Evolutionary conservation across 1,140 invertebrate species (phyloP), one percentile per base, ranked within the genome.

Genomic region (Harpegnathos saltator): DNA sequence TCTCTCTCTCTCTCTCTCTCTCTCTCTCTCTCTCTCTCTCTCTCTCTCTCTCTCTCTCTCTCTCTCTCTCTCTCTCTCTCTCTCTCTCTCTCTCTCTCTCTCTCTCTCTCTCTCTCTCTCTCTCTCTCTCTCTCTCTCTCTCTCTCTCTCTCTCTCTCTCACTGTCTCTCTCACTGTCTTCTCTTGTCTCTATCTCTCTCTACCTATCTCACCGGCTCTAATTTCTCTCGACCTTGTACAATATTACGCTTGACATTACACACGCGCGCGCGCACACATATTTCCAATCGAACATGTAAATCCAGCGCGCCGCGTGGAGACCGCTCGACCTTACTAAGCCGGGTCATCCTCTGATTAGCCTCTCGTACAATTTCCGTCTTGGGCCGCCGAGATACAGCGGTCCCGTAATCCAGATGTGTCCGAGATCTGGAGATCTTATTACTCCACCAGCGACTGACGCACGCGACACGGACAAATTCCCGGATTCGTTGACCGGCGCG

Each of bases 281-380:
- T 71, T 48, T 29, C 22, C 65, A 74, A 82, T 82, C 69, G 69
- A 33, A 81, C 29, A 82, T 82, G 69, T 69, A 82, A 73, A 82
- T 82, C 69, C 26, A 74, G 0, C 38, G 33, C 63, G 24, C 22
- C 7, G 17, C 68, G 29, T 33, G 61, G 48, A 48, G 71, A 61
- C 78, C 59, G 44, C 78, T 24, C 77, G 54, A 50, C 15, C 58
- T 74, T 74, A 74, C 29, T 52, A 61, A 68, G 52, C 54, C 26
- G 44, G 33, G 63, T 59, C 58, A 38, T 29, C 38, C 24, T 73
- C 44, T 73, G 69, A 82, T 74, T 82, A 86, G 59, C 44, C 61
- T 65, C 17, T 54, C 65, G 58, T 81, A 58, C 22, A 81, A 72
- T 78, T 78, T 69, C 75, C 65, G 75, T 26, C 12, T 44, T 22